phyloP scores from a whole-genome alignment of 2,113 vertebrate genomes.

The Pimephales promelas region DNA sequence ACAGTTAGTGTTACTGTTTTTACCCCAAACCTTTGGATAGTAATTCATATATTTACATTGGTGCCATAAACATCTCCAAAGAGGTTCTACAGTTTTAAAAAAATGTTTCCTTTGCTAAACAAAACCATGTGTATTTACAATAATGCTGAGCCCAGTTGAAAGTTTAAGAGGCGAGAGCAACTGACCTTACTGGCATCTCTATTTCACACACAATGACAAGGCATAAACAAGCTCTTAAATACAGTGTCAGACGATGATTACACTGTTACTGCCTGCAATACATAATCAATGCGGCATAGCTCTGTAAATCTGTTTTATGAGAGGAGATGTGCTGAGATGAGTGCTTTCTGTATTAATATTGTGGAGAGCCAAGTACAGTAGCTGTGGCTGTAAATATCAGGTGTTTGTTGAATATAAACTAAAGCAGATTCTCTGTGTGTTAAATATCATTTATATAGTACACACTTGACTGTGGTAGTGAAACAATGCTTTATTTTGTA shows the following conservation, averaged over 20 bases:
- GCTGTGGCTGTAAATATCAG: conserved; percentile 14
- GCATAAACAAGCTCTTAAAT: conserved; percentile 27
- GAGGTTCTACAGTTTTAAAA: background rate
- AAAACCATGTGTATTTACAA: background rate
- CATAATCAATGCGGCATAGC: conserved; percentile 19
- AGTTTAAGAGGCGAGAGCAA: conserved; percentile 12
- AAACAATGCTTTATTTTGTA: background rate
- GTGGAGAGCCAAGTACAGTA: background rate
- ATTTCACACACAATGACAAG: conserved; percentile 7
- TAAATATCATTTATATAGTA: background rate
- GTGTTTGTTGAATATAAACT: background rate
- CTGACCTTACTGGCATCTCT: conserved; percentile 9
- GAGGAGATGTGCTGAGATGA: background rate
- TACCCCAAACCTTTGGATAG: too few species aligned
- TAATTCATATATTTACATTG: too few species aligned
- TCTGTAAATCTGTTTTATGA: conserved; percentile 36
- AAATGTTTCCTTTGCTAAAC: background rate
- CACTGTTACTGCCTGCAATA: conserved; percentile 26
- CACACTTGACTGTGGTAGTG: background rate
- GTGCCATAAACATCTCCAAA: background rate
- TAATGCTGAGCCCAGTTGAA: conserved; percentile 22
- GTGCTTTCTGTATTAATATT: background rate
- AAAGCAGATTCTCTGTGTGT: background rate
- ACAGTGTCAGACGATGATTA: conserved; percentile 26
- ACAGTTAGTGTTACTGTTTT: background rate